Evolutionary conservation across 2,797 vertebrate genomes (phyloP).

Genomic region (Darevskia nairensis): DNA sequence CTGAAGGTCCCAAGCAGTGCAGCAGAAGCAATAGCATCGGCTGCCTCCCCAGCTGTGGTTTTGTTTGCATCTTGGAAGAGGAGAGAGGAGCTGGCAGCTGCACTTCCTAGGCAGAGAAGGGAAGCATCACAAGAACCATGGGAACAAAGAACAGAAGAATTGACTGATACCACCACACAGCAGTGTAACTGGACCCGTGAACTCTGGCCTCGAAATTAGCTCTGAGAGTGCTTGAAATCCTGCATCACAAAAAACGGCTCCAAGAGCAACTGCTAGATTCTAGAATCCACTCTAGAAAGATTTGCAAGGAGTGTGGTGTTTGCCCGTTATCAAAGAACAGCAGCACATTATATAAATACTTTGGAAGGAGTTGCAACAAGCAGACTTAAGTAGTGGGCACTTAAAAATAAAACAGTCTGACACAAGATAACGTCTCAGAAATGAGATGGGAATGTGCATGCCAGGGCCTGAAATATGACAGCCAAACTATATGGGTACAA

Average conservation of each 20-base stretch:
- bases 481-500: background rate
- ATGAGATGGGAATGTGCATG: no score
- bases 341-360: background rate
- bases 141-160: conserved; percentile 64
- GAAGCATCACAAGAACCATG: conserved; percentile 34
- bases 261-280: background rate
- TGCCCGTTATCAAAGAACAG: background rate
- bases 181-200: background rate
- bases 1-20: background rate
- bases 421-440: background rate
- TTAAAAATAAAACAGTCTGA: background rate
- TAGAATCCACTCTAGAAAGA: background rate
- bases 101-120: background rate
- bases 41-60: background rate
- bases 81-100: background rate
- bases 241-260: fast-evolving
- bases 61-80: background rate
- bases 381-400: background rate
- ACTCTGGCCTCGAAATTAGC: background rate
- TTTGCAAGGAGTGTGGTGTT: fast-evolving
- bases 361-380: background rate
- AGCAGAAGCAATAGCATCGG: background rate
- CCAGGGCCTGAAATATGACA: background rate
- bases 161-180: conserved; percentile 31
- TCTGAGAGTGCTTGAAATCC: fast-evolving